Evolutionary conservation across 1,140 invertebrate genomes (phyloP).

Genomic region (Charaxes varanes): DNA sequence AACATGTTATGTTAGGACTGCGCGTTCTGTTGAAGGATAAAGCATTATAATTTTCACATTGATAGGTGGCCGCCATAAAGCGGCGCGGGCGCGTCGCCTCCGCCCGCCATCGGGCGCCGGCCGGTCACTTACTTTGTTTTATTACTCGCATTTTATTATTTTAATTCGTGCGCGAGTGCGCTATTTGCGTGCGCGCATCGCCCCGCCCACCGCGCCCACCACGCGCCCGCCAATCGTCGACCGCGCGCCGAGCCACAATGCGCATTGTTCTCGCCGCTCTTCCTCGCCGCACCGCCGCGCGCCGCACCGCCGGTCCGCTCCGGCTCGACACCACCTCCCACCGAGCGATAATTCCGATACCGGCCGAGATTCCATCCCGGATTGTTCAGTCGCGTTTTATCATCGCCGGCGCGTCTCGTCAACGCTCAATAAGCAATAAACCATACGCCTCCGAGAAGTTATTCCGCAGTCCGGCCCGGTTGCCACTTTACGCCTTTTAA

Average conservation of each 20-base stretch:
- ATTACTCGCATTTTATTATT: constrained; percentile 73
- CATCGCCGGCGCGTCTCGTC: constrained; percentile 54
- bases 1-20: too few species aligned
- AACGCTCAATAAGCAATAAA: constrained; percentile 72
- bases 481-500: constrained; percentile 67
- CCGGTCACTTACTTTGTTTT: constrained; percentile 61
- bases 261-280: constrained; percentile 26
- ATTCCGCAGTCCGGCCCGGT: constrained; percentile 57
- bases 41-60: too few species aligned
- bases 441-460: constrained; percentile 67
- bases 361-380: constrained; percentile 62
- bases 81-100: constrained; percentile 52
- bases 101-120: constrained; percentile 62
- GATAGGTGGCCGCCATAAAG: too few species aligned
- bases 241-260: constrained; percentile 36
- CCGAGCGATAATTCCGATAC: constrained; percentile 69
- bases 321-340: constrained; percentile 55
- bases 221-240: constrained; percentile 51
- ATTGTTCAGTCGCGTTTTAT: constrained; percentile 61
- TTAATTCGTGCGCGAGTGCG: constrained; percentile 69
- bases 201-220: constrained; percentile 66
- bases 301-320: constrained; percentile 22
- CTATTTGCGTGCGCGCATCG: constrained; percentile 70
- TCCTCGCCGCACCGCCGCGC: constrained; percentile 19
- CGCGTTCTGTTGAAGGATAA: too few species aligned